Evolutionary conservation across 2,888 invertebrate genomes (phyloP).

Genomic region (Amiota communis): DNA sequence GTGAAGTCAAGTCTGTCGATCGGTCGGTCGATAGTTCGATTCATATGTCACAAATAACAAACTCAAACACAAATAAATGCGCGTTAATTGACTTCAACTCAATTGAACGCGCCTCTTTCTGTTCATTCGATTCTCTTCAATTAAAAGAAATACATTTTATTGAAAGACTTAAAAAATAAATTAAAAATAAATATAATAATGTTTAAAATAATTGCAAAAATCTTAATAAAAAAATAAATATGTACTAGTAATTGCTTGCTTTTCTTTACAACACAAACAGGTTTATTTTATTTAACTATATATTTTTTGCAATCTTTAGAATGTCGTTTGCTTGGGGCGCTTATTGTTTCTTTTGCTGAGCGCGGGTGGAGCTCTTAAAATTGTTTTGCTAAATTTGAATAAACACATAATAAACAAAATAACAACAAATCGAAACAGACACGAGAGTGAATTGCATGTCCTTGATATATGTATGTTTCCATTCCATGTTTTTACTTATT

Average conservation of each 20-base stretch:
- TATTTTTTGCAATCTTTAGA: background rate
- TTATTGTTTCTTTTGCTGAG: background rate
- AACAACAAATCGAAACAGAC: no score
- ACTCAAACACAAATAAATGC: conserved; percentile 4
- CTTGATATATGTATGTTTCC: background rate
- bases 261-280: conserved; percentile 16
- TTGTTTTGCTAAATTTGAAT: conserved; percentile 3
- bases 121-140: no score
- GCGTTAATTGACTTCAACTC: conserved; percentile 19
- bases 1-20: no score
- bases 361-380: conserved; percentile 16
- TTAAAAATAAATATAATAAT: conserved; percentile 14
- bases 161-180: conserved; percentile 9
- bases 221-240: no score
- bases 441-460: background rate
- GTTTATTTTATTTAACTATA: background rate
- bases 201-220: conserved; percentile 3
- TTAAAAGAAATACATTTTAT: background rate
- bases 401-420: no score
- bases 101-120: background rate
- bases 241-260: background rate
- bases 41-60: background rate
- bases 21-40: no score
- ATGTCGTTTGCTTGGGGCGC: conserved; percentile 15
- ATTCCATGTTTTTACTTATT: background rate